Percentiles rank a stretch among this genome's conserved stretches.
These are phyloP conservation scores for Aspidiotus destructor DNA, from an alignment of 2,888 invertebrate genomes.

Conservation along the genomic window DNA sequence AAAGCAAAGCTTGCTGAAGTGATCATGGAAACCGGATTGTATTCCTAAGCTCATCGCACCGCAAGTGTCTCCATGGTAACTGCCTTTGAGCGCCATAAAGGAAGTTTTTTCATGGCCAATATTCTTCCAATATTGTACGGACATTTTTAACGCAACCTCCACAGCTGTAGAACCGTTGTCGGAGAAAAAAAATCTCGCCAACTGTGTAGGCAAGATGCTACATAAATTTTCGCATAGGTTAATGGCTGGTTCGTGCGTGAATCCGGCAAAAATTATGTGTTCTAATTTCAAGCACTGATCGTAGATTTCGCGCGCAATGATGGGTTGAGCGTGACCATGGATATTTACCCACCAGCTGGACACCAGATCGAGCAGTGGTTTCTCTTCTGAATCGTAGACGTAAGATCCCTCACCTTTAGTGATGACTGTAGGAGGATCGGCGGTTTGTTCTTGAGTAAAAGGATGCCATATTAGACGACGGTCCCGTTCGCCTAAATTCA, in stretches of 20 bases:
- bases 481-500: constrained; percentile 25
- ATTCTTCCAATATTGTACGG: constrained; percentile 27
- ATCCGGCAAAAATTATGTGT: constrained; percentile 33
- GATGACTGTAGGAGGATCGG: constrained; percentile 14
- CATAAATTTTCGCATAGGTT: constrained; percentile 22
- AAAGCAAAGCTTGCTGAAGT: constrained; percentile 12
- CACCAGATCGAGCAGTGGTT: constrained; percentile 25
- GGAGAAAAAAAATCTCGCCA: constrained; percentile 29
- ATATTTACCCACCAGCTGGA: constrained; percentile 34
- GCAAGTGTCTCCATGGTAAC: constrained; percentile 29
- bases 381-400: constrained; percentile 21
- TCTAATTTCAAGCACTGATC: constrained; percentile 18
- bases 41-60: constrained; percentile 28
- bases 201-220: constrained; percentile 10
- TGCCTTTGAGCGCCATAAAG: constrained; percentile 21
- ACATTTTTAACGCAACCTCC: constrained; percentile 33
- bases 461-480: constrained; percentile 28
- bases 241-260: constrained; percentile 32
- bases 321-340: constrained; percentile 24
- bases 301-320: constrained; percentile 24
- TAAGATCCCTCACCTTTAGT: constrained; percentile 25
- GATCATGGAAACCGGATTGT: constrained; percentile 19
- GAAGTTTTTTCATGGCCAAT: constrained; percentile 8
- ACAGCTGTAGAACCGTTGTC: constrained; percentile 32
- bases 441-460: constrained; percentile 30